These are phyloP conservation scores for Mythimna pallens DNA, from an alignment of 2,888 invertebrate genomes.

Conservation along the genomic window DNA sequence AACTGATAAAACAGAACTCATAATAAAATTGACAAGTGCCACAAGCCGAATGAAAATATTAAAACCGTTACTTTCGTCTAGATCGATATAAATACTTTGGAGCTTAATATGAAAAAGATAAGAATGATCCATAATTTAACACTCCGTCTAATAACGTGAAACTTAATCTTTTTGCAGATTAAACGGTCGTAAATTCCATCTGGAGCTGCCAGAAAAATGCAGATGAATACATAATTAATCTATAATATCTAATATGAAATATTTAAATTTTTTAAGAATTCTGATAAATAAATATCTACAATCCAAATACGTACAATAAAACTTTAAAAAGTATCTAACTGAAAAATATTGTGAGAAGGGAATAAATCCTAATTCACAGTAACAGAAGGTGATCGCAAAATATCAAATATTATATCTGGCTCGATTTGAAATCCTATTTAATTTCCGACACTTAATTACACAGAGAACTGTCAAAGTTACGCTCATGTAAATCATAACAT, in stretches of 20 bases:
- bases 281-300: no score
- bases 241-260: no score
- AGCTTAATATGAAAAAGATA: conserved; percentile 7
- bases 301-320: no score
- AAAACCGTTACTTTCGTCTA: conserved; percentile 28
- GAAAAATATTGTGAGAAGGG: not conserved
- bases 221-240: not conserved
- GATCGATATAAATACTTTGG: conserved; percentile 12
- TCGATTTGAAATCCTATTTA: no score
- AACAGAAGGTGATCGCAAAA: not conserved
- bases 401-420: not conserved
- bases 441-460: not conserved
- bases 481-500: not conserved
- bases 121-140: conserved; percentile 29
- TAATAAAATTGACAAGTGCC: conserved; percentile 18
- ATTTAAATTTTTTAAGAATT: no score
- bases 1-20: conserved; percentile 30
- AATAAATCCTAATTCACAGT: not conserved
- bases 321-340: no score
- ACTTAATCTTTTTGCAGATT: conserved; percentile 21
- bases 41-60: not conserved
- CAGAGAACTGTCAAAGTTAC: not conserved
- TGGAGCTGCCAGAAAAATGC: not conserved
- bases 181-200: not conserved
- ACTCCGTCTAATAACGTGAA: conserved; percentile 5